A percentile compares a stretch with the other conserved stretches of the same genome.
These are phyloP conservation scores for Anolis sagrei DNA, from an alignment of 2,113 vertebrate species.

Conservation along the genomic window DNA sequence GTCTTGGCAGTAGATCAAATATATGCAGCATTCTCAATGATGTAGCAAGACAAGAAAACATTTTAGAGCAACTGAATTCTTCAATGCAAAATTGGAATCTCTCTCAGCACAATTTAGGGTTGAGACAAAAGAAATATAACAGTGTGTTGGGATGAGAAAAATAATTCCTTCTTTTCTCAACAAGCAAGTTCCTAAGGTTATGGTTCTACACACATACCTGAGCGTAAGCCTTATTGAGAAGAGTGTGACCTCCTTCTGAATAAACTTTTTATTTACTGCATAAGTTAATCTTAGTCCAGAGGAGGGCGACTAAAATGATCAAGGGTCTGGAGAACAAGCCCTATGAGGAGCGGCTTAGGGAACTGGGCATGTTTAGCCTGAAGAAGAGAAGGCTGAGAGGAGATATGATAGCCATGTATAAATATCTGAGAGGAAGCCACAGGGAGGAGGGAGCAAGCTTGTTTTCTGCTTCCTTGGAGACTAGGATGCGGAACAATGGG, in stretches of 20 bases:
- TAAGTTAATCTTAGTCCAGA: too few species aligned
- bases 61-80: neutral
- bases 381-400: too few species aligned
- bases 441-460: too few species aligned
- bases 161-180: neutral
- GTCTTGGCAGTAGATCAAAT: neutral
- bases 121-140: neutral
- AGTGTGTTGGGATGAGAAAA: neutral
- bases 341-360: too few species aligned
- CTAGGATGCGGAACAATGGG: too few species aligned
- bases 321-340: too few species aligned
- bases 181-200: neutral
- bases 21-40: neutral
- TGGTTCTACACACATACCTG: neutral
- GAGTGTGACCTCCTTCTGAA: neutral
- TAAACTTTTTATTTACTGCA: too few species aligned
- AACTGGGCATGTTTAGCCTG: too few species aligned
- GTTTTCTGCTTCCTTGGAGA: too few species aligned
- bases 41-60: neutral
- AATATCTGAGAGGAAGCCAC: too few species aligned
- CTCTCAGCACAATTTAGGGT: fast-evolving
- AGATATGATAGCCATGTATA: too few species aligned
- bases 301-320: too few species aligned
- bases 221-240: neutral
- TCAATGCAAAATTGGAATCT: conserved; percentile 12